Evolutionary conservation across 2,888 invertebrate species (phyloP), one percentile per base, ranked within the genome.

Genomic region (Cancer borealis): DNA sequence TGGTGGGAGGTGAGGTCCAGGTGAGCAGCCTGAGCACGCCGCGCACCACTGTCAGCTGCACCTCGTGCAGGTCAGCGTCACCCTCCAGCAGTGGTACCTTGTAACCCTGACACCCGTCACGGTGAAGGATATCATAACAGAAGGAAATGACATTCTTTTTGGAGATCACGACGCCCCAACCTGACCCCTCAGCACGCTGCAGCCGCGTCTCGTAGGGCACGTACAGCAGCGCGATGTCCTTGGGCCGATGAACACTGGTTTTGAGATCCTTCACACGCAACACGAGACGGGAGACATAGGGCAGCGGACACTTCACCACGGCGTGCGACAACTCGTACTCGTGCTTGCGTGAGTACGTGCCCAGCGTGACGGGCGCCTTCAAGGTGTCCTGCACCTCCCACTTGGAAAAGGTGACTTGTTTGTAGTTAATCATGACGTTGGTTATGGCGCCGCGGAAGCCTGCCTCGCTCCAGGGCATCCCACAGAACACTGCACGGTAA

Each of bases 91-190:
- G 4, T 2, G 73, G 73, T n/a, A n/a, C n/a, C 73, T n/a, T 21
- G 73, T n/a, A 73, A 8, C 73, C 73, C 4, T 73, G n/a, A 26
- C 73, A 73, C 6, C 73, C 73, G 17, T 73, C n/a, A 3, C 73
- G 73, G 73, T 73, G 21, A n/a, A 73, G n/a, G 73, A 73, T 26
- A n/a, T 73, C 73, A 73, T 73, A 73, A n/a, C 73, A 73, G 21
- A 73, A 73, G 6, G 6, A 21, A n/a, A 54, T 54, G 54, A n/a
- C 6, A 8, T 73, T 73, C 5, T 73, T 26, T 21, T 6, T 26
- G 73, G 73, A n/a, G 73, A 73, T 8, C 4, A 21, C n/a, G n/a
- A 73, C 73, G n/a, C 73, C 73, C 73, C 73, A 73, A 26, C 73
- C 73, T n/a, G 21, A 6, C n/a, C 73, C 73, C 73, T 21, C 73